These are phyloP conservation scores for Limenitis camilla DNA, from an alignment of 2,888 invertebrate species.

Conservation along the genomic window DNA sequence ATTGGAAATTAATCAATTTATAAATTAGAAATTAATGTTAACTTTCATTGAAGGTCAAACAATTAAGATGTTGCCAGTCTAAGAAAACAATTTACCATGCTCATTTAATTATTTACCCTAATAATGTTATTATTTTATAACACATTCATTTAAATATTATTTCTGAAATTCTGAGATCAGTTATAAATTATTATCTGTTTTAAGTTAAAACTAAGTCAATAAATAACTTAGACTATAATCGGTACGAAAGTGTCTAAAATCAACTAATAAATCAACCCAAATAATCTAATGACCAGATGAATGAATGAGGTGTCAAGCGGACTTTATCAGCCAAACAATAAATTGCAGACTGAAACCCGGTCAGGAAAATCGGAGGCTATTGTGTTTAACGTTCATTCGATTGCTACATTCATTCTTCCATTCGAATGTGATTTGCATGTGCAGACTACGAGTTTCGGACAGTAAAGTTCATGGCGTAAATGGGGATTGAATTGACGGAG, in stretches of 20 bases:
- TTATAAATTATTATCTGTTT: not conserved
- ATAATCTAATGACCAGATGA: conserved; percentile 20
- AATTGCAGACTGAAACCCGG: conserved; percentile 21
- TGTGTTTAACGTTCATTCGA: conserved; percentile 32
- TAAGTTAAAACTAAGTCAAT: conserved; percentile 7
- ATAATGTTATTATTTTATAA: too few relatives aligned
- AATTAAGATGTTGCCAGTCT: too few relatives aligned
- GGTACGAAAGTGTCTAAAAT: conserved; percentile 6
- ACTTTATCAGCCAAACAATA: conserved; percentile 24
- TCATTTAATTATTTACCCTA: too few relatives aligned
- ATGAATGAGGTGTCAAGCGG: conserved; percentile 22
- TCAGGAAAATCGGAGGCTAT: conserved; percentile 27
- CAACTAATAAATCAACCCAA: conserved; percentile 18
- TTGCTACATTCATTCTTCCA: conserved; percentile 28
- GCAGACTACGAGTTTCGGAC: too few relatives aligned
- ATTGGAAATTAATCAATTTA: too few relatives aligned
- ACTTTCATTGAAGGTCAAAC: too few relatives aligned
- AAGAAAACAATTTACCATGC: too few relatives aligned
- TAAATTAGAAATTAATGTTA: too few relatives aligned
- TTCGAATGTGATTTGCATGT: conserved; percentile 15
- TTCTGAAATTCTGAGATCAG: too few relatives aligned
- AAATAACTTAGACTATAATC: conserved; percentile 12
- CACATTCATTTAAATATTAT: too few relatives aligned
- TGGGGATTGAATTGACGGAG: too few relatives aligned
- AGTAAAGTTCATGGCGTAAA: too few relatives aligned